Conservation (phyloP, 2,113 vertebrate genomes). For the Pluvialis apricaria region DNA sequence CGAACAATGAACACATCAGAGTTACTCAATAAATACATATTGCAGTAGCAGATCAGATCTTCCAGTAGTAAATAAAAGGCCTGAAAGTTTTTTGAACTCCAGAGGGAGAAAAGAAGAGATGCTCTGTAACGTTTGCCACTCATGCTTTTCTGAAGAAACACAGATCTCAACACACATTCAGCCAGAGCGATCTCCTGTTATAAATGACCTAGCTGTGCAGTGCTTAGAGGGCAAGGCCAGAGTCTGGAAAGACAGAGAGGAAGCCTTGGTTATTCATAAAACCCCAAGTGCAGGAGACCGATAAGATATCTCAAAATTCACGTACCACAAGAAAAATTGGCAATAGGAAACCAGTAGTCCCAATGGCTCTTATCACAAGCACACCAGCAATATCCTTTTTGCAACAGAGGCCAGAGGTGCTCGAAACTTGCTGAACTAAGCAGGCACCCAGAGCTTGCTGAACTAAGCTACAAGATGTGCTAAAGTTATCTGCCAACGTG, state of each 20-base stretch:
- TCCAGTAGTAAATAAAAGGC: not conserved
- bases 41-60: not conserved
- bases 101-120: not conserved
- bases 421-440: no score
- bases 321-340: no score
- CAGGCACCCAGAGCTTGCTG: no score
- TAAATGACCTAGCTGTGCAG: not conserved
- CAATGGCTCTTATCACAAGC: no score
- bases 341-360: no score
- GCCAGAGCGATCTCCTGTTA: not conserved
- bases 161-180: not conserved
- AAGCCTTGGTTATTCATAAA: not conserved
- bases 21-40: not conserved
- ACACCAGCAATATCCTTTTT: no score
- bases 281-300: no score
- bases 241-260: not conserved
- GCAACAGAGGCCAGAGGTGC: no score
- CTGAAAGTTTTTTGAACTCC: not conserved
- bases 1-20: not conserved
- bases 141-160: not conserved
- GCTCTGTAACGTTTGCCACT: not conserved
- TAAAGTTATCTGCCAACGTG: no score
- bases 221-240: not conserved
- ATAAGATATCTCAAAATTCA: no score
- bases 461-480: no score